Conservation (phyloP, 2,797 vertebrate species). For the Gila robusta region DNA sequence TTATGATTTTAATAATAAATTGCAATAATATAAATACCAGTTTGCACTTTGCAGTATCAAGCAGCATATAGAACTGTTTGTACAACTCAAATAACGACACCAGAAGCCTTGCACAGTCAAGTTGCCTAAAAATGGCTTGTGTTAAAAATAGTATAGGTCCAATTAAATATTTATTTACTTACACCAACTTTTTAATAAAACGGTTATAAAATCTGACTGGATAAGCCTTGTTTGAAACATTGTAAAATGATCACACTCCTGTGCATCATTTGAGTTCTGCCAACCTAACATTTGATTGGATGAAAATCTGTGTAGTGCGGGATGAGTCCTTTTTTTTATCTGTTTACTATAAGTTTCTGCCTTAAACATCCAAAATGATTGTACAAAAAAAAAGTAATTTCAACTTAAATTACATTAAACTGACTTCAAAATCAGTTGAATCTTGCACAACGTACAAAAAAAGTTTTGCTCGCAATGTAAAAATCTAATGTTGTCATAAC, state of each 20-base stretch:
- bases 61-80: neutral
- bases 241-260: neutral
- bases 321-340: too few relatives aligned
- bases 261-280: neutral
- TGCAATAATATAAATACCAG: neutral
- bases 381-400: too few relatives aligned
- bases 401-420: too few relatives aligned
- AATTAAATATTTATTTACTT: neutral
- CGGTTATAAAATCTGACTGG: neutral
- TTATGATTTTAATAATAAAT: neutral
- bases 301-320: neutral
- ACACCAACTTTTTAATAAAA: neutral
- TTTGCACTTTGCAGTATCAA: neutral
- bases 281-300: neutral
- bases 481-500: too few relatives aligned
- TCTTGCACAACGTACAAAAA: too few relatives aligned
- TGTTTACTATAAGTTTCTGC: neutral
- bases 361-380: too few relatives aligned
- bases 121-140: neutral
- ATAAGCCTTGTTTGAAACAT: neutral
- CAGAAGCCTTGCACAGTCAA: neutral
- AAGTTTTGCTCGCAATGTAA: too few relatives aligned
- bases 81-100: neutral
- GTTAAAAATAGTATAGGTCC: neutral
- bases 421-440: too few relatives aligned